Evolutionary conservation across 2,888 invertebrate genomes (phyloP), one percentile per base, ranked within the genome.

Genomic region (Xestobium rufovillosum): DNA sequence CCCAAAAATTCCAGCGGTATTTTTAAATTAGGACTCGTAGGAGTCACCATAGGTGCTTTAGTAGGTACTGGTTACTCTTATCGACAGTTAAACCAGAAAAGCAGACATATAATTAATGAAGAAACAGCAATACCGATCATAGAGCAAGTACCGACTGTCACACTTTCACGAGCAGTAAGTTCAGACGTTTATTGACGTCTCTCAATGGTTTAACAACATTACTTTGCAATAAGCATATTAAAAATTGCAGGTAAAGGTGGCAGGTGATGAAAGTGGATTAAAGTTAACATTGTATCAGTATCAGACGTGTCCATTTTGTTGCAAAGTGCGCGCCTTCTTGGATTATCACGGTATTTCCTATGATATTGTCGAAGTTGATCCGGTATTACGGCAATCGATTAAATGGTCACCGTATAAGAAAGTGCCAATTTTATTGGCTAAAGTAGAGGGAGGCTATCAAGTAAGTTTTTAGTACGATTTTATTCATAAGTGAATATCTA

Each of bases 281-380:
- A 81, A 90, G 50, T 66, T 98, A 29, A 83, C 88, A 0, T 69
- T 98, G 11, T 98, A 88, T 60, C 98, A 98, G 70, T 98, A 94
- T 61, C 87, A 94, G 55, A 94, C 94, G 0, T 98, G 97, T 58
- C 97, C 97, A 1, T 97, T 96, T 65, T 96, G 96, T 66, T 95
- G 94, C 60, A 97, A 96, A 72, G 84, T 84, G 11, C 73, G 95
- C 40, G 83, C 90, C 0, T 88, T 84, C 61, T 70, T 98, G 8
- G 96, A 98, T 65, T 91, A 83, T 52, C 79, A 84, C 61, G 95
- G 96, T 1, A 76, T 97, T 38, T 87, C 89, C 1, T 98, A 98
- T 61, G 85, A 97, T 51, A 76, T 98, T 4, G 85, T 98, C 2
- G 97, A 98, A 70, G 97, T 98, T 0, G 94, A 98, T 66, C 95